Evolutionary conservation across 2,888 invertebrate genomes (phyloP), one percentile per base, ranked within the genome.

Genomic region (Diabrotica balteata): DNA sequence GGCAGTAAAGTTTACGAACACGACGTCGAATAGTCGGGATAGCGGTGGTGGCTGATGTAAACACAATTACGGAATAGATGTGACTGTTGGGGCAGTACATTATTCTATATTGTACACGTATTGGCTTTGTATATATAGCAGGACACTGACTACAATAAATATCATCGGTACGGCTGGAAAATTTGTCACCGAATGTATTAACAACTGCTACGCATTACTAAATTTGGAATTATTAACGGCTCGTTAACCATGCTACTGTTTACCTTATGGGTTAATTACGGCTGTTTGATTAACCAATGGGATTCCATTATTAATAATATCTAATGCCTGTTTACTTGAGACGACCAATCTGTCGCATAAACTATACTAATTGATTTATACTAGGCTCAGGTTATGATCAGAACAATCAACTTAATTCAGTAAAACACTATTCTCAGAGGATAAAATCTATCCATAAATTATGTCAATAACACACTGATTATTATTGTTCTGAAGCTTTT

Each of bases 41-140:
- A 70, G 70, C 74, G 55, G 55, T 45, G 52, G 17, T 17, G 55
- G 42, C 75, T 77, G 79, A 78, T 77, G 78, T 77, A 79, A 79
- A 79, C 78, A 77, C 79, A 78, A 79, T 79, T 79, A 78, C 76
- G 66, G 75, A 76, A 77, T 77, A 75, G 76, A 79, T 79, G 79
- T 73, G 77, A 76, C 77, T 77, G 74, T 72, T 72, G 75, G 75
- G 77, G 73, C 74, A 74, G 71, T 71, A 75, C 76, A 77, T 77
- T 78, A 78, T 77, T 78, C 73, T 73, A 74, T 73, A 76, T 75
- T 75, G 77, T 75, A 73, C 74, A 74, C 71, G 74, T 76, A 77
- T 76, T 77, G 78, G 73, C 72, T 69, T 69, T 72, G 73, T 74
- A 73, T 73, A 32, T 32, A 74, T 61, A 61, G 51, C 64, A 64